Conservation (phyloP, 2,888 invertebrate genomes). For the Volucella zonaria region DNA sequence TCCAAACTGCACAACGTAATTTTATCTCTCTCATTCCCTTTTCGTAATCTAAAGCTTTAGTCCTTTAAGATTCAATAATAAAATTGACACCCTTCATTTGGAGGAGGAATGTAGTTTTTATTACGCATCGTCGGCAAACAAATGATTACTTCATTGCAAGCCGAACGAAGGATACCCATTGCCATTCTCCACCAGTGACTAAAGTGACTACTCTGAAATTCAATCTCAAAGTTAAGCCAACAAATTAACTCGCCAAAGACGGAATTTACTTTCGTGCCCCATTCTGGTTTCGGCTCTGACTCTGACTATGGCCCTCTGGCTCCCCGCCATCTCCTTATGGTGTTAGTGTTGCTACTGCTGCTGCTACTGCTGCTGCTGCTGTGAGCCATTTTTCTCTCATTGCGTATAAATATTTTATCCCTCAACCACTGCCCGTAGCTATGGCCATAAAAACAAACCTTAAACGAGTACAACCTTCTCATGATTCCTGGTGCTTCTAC, state of each 20-base stretch:
- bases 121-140: constrained; percentile 40
- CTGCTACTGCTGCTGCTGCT: background rate
- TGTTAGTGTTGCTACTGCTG: no score
- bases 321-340: constrained; percentile 7
- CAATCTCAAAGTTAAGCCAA: constrained; percentile 73
- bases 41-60: no score
- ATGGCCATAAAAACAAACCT: constrained; percentile 68
- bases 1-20: no score
- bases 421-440: constrained; percentile 63
- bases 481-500: constrained; percentile 18
- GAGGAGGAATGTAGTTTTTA: constrained; percentile 14
- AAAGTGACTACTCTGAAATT: constrained; percentile 56
- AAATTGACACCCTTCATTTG: background rate
- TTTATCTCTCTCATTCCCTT: no score
- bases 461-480: constrained; percentile 62
- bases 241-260: constrained; percentile 70
- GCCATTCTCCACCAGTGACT: background rate
- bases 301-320: background rate
- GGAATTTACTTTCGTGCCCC: constrained; percentile 46
- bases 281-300: background rate
- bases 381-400: constrained; percentile 66
- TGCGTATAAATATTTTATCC: constrained; percentile 73
- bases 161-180: constrained; percentile 25
- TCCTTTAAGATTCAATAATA: background rate
- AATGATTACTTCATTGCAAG: constrained; percentile 49